Base-by-base conservation (phyloP, 2,797 vertebrate species). In the Poecilia gillii region DNA sequence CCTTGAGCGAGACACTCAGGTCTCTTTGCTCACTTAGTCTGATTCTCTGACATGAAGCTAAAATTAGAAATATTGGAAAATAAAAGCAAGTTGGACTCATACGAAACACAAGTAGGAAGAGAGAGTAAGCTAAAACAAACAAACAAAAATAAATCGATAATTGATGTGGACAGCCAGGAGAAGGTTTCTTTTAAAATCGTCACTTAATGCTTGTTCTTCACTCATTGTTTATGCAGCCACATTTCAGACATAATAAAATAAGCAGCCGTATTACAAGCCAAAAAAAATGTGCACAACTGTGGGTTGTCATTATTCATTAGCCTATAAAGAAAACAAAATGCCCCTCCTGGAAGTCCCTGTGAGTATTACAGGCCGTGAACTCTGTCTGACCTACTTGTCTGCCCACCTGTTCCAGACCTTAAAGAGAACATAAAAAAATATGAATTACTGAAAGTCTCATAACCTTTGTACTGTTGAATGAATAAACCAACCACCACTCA, bases 1-100 rank as follows among this genome's bases (percentile, higher is more conserved):
- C 88, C 88, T 85, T 73, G 36, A 87, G 71, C 1, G 31, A 84
- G 71, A 81, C 79, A 31, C 62, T 9, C 72, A 70, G 79, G 78
- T 81, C 72, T 7, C 16, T 70, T 74, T 75, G 62, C 86, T 84
- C 78, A 78, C 71, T 79, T 70, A 76, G 11, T 74, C 72, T 83
- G 72, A 85, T 78, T 31, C 71, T 81, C 39, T 73, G 84, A 76
- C 72, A 68, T 55, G 74, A 84, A 73, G 74, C 73, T 85, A 73
- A 82, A 86, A 83, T 80, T 83, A 71, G 79, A 82, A 84, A 84
- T 36, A 3, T 43, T 62, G 13, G 25, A 36, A 31, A 23, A 39
- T 36, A 28, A 28, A 33, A 70, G 79, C 53, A 57, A 74, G 72
- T 47, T 6, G 76, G 47, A 81, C 11, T 0, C 7, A 16, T 33